Percentiles rank a stretch among this genome's conserved stretches.
phyloP scores from a whole-genome alignment of 2,797 vertebrate genomes.

The Aratinga solstitialis region DNA sequence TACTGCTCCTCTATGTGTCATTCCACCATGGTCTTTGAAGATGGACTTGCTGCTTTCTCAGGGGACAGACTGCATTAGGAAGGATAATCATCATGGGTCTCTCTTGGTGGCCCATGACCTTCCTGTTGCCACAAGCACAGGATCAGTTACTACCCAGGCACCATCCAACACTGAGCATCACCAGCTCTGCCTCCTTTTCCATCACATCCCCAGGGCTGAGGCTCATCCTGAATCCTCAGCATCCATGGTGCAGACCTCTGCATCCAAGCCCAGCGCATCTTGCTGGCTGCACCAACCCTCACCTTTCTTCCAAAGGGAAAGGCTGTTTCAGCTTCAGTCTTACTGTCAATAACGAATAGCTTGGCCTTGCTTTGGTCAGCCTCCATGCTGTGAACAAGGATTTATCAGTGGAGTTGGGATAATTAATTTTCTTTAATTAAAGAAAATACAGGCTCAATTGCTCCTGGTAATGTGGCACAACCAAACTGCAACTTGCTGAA shows the following conservation, averaged over 20 bases:
- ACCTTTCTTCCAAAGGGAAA: background rate
- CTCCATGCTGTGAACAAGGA: background rate
- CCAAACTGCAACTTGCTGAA: background rate
- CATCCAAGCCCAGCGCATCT: background rate
- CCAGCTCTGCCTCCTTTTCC: background rate
- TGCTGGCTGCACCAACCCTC: background rate
- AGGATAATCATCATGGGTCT: no score
- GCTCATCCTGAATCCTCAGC: background rate
- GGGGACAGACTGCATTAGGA: background rate
- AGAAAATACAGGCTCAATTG: background rate
- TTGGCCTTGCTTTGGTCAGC: background rate
- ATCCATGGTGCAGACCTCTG: background rate
- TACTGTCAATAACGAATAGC: accelerated
- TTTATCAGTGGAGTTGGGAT: background rate
- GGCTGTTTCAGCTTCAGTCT: background rate
- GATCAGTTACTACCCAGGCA: background rate
- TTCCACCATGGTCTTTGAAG: background rate
- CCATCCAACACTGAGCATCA: background rate
- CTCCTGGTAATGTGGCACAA: background rate
- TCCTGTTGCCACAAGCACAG: background rate
- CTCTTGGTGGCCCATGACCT: background rate
- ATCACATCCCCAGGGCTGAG: background rate
- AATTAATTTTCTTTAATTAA: background rate
- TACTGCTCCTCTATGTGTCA: background rate
- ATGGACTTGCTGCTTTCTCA: background rate